Evolutionary conservation across 92 coral and sea anemone genomes (phyloP).

Genomic region (Porites divaricata): DNA sequence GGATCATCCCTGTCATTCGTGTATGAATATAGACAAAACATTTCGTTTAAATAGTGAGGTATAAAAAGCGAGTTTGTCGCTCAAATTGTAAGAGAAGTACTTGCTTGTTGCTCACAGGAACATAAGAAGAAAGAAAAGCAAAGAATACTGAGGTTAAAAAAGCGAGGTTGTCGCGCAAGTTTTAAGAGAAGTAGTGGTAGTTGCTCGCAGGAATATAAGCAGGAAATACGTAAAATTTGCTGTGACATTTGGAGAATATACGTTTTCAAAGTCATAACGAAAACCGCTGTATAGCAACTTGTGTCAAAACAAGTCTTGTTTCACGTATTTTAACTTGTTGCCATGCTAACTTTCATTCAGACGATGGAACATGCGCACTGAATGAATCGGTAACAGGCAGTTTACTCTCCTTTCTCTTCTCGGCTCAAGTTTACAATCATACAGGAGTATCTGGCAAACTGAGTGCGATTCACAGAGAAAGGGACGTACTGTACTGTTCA

Average conservation of each 20-base stretch:
- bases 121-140: no score
- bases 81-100: no score
- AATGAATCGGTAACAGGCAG: conserved; percentile 43
- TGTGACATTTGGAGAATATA: no score
- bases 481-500: neutral
- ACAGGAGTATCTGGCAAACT: conserved; percentile 8
- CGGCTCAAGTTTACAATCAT: conserved; percentile 69
- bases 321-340: neutral
- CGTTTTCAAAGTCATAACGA: no score
- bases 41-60: neutral
- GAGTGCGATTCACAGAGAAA: conserved; percentile 71
- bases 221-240: no score
- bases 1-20: conserved; percentile 86
- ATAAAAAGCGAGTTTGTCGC: no score
- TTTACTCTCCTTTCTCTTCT: conserved; percentile 78
- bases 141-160: no score
- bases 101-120: no score
- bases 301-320: neutral
- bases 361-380: neutral
- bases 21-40: neutral
- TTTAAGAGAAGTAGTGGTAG: no score
- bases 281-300: no score
- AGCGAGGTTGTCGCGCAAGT: no score
- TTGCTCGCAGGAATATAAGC: no score
- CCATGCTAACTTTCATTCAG: conserved; percentile 46